Conservation (phyloP, 1,140 invertebrate species). For the Eriosoma lanigerum region DNA sequence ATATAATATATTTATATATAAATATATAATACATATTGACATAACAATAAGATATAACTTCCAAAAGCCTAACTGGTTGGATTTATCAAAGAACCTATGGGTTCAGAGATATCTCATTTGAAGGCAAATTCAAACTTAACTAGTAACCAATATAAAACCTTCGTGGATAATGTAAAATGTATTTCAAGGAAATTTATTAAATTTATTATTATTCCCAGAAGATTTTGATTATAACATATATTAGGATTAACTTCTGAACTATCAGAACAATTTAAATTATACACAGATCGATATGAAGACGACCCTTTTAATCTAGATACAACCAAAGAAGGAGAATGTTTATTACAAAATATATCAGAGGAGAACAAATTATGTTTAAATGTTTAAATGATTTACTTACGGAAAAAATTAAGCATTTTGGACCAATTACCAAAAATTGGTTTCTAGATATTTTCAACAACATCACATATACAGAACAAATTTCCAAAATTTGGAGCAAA, state of each 20-base stretch:
- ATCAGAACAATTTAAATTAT: neutral
- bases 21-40: no score
- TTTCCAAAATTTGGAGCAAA: constrained; percentile 47
- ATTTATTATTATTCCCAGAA: neutral
- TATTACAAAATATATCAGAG: no score
- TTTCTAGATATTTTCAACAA: constrained; percentile 20
- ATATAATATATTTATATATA: no score
- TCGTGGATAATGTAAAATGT: constrained; percentile 19
- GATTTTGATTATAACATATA: constrained; percentile 18
- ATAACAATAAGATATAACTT: constrained; percentile 50
- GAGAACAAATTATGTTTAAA: no score
- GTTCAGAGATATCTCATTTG: neutral
- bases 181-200: constrained; percentile 27
- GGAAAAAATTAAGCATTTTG: constrained; percentile 37
- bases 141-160: constrained; percentile 16
- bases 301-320: neutral
- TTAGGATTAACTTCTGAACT: constrained; percentile 22
- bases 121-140: no score
- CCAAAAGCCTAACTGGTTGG: constrained; percentile 32
- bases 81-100: neutral
- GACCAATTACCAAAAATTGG: constrained; percentile 12
- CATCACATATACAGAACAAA: neutral
- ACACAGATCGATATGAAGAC: neutral
- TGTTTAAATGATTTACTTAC: no score
- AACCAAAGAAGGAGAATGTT: neutral